Evolutionary conservation across 2,888 invertebrate genomes (phyloP), one percentile per base, ranked within the genome.

Genomic region (Marronus borbonicus): DNA sequence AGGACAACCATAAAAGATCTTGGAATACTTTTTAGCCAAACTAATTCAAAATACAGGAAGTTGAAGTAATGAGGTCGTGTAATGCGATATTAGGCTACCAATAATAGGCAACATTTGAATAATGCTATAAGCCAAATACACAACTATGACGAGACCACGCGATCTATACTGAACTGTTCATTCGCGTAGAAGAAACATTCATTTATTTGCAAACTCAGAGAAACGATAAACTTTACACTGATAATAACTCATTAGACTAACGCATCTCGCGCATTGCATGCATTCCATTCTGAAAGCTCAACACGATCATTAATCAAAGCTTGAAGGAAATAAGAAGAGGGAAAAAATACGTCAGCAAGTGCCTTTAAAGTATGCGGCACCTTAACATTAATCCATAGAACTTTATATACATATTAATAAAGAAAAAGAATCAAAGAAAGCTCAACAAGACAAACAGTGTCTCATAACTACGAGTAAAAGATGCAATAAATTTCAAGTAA

Each of bases 401-500:
- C 66, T 55, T 72, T 72, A 74, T 74, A 72, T 68, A 72, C 76
- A 72, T 77, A 84, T 83, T 84, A 84, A 83, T 84, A 84, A 83
- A 82, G 82, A 80, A 79, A 82, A 84, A 75, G 72, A 82, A 74
- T 60, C 36, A 84, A 82, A 82, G 80, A 80, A 80, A 81, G 79
- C 36, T 65, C 74, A 69, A 66, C 80, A 81, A 82, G 82, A 83
- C 83, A 84, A 84, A 83, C 83, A 84, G 83, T 84, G 86, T 86
- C 87, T 87, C 86, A 86, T 86, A 87, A 86, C 85, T 85, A 84
- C 81, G 81, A 80, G 80, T 78, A 79, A 81, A 80, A 79, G 78
- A 72, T 76, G 76, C 76, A 79, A 81, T 83, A 83, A 83, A 82
- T 82, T 82, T 83, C 79, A 14, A 24, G 80, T 82, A 82, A 83